These are phyloP conservation scores for Peromyscus eremicus DNA, from an alignment of 2,797 vertebrate genomes.

Conservation along the genomic window DNA sequence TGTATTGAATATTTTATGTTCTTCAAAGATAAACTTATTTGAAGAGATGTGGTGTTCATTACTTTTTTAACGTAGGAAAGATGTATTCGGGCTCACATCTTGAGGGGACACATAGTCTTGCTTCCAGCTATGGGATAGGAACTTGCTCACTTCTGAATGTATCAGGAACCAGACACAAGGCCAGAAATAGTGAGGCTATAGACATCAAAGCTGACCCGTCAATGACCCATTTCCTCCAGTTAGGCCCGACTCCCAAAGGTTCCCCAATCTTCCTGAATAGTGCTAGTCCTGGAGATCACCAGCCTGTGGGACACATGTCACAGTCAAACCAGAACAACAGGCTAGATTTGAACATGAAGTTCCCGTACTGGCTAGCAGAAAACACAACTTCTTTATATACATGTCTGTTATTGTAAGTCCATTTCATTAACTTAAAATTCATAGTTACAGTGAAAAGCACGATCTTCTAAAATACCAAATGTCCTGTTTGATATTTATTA, in stretches of 20 bases:
- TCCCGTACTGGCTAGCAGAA: neutral
- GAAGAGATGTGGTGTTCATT: neutral
- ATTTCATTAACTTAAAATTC: constrained; percentile 27
- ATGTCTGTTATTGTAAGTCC: neutral
- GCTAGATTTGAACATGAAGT: neutral
- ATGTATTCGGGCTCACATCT: neutral
- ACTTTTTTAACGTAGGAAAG: neutral
- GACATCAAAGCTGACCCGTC: neutral
- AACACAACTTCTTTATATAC: neutral
- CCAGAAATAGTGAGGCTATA: neutral
- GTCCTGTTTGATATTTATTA: neutral
- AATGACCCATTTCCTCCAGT: neutral
- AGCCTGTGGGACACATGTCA: neutral
- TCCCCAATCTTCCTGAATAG: neutral
- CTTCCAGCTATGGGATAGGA: neutral
- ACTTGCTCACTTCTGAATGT: neutral
- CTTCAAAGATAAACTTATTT: neutral
- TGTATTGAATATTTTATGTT: neutral
- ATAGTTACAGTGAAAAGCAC: neutral
- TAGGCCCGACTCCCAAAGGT: no score
- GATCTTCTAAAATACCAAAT: neutral
- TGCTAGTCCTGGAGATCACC: neutral
- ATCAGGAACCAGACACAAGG: no score
- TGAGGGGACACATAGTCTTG: neutral
- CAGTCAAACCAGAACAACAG: neutral